Percentiles rank a stretch among this genome's conserved stretches.
Conservation (phyloP, 2,113 vertebrate genomes). For the Oryzias woworae region DNA sequence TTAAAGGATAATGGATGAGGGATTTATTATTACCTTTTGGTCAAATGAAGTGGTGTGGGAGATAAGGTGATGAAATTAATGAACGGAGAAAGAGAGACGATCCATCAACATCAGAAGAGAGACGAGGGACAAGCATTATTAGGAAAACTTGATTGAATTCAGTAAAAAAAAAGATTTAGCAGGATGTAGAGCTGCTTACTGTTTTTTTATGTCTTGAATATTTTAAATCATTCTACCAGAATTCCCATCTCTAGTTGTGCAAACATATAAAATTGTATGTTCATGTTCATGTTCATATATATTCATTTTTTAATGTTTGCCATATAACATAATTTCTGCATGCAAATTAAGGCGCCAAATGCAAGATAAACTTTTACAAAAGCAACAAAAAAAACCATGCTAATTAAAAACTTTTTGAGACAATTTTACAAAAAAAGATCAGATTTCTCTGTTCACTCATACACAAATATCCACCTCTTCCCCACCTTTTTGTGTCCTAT, state of each 20-base stretch:
- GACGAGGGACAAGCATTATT: conserved; percentile 71
- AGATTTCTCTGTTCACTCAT: conserved; percentile 5
- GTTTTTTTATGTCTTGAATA: background rate
- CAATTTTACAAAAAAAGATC: too few species aligned
- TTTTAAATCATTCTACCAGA: background rate
- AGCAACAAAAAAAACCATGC: too few species aligned
- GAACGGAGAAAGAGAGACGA: conserved; percentile 94
- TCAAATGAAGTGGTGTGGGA: conserved; percentile 98
- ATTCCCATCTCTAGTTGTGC: background rate
- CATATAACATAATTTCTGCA: too few species aligned
- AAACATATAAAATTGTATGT: background rate
- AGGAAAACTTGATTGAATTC: conserved; percentile 77
- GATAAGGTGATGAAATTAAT: conserved; percentile 99
- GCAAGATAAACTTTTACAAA: too few species aligned
- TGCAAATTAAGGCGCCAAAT: too few species aligned
- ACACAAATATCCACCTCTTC: conserved; percentile 9
- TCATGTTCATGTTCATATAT: too few species aligned
- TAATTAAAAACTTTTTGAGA: too few species aligned
- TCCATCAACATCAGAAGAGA: conserved; percentile 88
- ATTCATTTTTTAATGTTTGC: too few species aligned
- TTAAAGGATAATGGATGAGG: conserved; percentile 99
- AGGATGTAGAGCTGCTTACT: background rate
- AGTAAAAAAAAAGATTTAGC: conserved; percentile 29
- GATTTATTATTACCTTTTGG: conserved; percentile 99
- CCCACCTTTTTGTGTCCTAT: background rate